Evolutionary conservation across 2,113 vertebrate species (phyloP).

Genomic region (Pipra filicauda): DNA sequence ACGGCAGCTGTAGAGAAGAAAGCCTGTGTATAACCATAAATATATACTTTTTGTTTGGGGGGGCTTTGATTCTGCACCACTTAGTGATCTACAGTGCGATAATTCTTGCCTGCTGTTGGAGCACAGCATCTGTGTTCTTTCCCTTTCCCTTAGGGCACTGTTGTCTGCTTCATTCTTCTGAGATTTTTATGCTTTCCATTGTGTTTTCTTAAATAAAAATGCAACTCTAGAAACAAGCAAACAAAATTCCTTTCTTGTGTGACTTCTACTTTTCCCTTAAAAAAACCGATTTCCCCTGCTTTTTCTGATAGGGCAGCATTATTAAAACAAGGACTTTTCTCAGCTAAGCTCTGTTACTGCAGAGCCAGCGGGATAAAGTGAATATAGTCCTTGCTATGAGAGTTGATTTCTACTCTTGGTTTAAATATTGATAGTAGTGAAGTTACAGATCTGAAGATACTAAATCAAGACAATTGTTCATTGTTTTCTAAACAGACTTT

Average conservation of each 20-base stretch:
- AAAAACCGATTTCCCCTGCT: background rate
- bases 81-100: background rate
- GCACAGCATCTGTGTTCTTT: background rate
- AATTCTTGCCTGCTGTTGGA: background rate
- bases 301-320: background rate
- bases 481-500: constrained; percentile 1
- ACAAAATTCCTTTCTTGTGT: constrained; percentile 53
- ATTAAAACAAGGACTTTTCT: constrained; percentile 3
- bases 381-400: background rate
- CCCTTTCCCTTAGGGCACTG: constrained; percentile 18
- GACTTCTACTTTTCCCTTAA: constrained; percentile 7
- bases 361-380: background rate
- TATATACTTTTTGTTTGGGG: background rate
- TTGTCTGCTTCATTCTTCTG: constrained; percentile 24
- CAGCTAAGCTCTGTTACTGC: background rate
- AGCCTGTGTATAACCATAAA: background rate
- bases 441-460: background rate
- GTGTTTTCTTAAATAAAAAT: constrained; percentile 54
- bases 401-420: background rate
- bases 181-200: constrained; percentile 35
- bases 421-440: background rate
- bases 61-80: background rate
- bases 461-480: background rate
- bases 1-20: background rate
- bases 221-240: constrained; percentile 39